Percentiles rank a stretch among this genome's conserved stretches.
Conservation (phyloP, 2,797 vertebrate genomes). For the Mormyrus proboscirostris region DNA sequence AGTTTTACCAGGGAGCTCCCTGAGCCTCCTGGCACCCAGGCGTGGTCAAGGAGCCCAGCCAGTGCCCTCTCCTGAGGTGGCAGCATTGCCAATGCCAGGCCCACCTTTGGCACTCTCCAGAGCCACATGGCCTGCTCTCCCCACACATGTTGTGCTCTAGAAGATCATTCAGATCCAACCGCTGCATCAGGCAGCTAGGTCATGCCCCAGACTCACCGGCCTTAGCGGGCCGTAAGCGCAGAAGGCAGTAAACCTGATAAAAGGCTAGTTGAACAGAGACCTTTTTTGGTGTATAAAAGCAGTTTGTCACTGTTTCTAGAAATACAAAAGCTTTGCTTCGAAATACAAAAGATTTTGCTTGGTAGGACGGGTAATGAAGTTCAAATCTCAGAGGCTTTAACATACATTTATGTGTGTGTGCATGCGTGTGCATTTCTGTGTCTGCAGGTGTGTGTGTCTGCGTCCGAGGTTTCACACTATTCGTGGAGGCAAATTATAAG, state of each 20-base stretch:
- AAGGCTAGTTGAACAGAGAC: neutral
- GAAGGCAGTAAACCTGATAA: neutral
- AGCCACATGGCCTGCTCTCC: neutral
- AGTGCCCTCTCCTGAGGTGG: neutral
- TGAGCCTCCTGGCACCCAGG: neutral
- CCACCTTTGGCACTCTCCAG: neutral
- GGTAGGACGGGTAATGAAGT: neutral
- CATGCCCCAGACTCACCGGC: neutral
- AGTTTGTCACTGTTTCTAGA: neutral
- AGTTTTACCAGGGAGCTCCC: neutral
- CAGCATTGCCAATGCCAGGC: neutral
- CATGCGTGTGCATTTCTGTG: neutral
- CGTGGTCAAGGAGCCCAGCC: neutral
- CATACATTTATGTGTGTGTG: neutral
- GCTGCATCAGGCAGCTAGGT: neutral
- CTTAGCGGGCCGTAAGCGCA: neutral
- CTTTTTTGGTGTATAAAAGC: neutral
- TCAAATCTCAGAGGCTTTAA: constrained; percentile 35
- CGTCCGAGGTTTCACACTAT: neutral
- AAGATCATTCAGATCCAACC: neutral
- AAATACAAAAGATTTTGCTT: neutral
- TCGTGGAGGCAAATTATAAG: neutral
- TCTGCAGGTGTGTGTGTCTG: neutral
- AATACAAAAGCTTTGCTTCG: neutral
- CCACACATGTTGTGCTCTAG: neutral